Evolutionary conservation across 2,888 invertebrate genomes (phyloP).

Genomic region (Agrotis exclamationis): DNA sequence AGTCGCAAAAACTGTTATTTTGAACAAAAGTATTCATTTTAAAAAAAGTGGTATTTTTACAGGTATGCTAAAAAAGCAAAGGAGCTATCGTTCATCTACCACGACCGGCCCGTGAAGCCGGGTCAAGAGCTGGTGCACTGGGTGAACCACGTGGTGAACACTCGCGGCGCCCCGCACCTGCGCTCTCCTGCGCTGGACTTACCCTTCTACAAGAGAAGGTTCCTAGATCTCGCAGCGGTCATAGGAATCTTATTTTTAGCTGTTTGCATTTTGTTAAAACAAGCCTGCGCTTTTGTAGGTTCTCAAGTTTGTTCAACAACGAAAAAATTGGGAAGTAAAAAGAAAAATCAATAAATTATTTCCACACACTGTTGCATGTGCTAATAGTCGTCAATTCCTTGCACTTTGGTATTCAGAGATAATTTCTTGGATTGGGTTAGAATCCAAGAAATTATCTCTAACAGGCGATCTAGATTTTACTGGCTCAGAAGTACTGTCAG

Average conservation of each 20-base stretch:
- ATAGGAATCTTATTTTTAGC: slow-evolving; percentile 15
- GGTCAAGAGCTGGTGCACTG: slow-evolving; percentile 92
- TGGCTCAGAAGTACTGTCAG: too few species aligned
- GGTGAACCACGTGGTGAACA: slow-evolving; percentile 92
- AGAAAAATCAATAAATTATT: too few species aligned
- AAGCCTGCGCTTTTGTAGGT: slow-evolving; percentile 4
- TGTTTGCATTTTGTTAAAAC: slow-evolving; percentile 24
- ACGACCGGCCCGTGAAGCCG: slow-evolving; percentile 87
- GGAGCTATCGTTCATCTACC: slow-evolving; percentile 64
- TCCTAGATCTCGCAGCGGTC: slow-evolving; percentile 59
- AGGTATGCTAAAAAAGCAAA: slow-evolving; percentile 66
- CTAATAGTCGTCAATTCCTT: too few species aligned
- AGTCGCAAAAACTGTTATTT: too few species aligned
- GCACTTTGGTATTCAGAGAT: too few species aligned
- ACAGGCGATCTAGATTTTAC: too few species aligned
- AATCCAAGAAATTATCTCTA: too few species aligned
- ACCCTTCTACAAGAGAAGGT: slow-evolving; percentile 72
- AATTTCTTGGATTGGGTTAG: too few species aligned
- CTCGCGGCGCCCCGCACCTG: slow-evolving; percentile 88
- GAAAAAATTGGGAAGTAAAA: neutral
- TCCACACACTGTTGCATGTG: too few species aligned
- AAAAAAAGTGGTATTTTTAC: neutral
- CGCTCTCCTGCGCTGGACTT: slow-evolving; percentile 64
- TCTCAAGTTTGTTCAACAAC: slow-evolving; percentile 11
- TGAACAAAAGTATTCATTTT: too few species aligned